Percentiles rank a stretch among this genome's conserved stretches.
phyloP scores from a whole-genome alignment of 1,140 invertebrate genomes.

The Argopecten irradians region DNA sequence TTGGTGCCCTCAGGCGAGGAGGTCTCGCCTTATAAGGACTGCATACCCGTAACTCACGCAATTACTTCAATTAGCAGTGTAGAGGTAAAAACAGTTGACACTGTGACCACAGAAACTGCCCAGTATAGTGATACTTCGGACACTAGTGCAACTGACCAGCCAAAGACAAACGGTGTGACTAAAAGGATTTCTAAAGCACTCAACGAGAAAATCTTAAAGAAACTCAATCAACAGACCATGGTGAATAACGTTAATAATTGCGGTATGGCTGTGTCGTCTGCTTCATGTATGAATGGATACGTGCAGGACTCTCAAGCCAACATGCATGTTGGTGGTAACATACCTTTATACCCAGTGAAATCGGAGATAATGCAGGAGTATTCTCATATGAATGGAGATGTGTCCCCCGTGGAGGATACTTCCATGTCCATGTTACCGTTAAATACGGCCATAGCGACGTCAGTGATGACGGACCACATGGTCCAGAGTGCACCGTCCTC shows the following conservation, averaged over 20 bases:
- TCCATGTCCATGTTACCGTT: neutral
- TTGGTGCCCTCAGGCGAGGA: slow-evolving; percentile 13
- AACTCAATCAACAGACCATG: slow-evolving; percentile 42
- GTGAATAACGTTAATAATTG: neutral
- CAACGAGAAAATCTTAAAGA: slow-evolving; percentile 53
- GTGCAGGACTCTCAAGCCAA: neutral
- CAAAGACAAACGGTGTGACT: slow-evolving; percentile 47
- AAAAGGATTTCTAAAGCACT: slow-evolving; percentile 53
- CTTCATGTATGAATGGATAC: neutral
- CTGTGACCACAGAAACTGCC: neutral
- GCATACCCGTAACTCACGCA: slow-evolving; percentile 13
- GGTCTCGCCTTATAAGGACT: slow-evolving; percentile 8
- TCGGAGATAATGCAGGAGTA: neutral
- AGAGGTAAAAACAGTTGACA: slow-evolving; percentile 14
- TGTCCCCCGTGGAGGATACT: neutral
- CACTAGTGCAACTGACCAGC: neutral
- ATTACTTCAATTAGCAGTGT: slow-evolving; percentile 16
- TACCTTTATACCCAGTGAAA: neutral
- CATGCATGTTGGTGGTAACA: neutral
- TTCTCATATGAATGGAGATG: neutral
- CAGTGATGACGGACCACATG: neutral
- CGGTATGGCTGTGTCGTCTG: neutral
- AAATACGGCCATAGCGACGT: neutral
- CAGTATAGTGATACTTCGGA: neutral
- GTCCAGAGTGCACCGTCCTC: neutral